Base-by-base conservation (phyloP, 2,888 invertebrate species). In the Thereva unica region DNA sequence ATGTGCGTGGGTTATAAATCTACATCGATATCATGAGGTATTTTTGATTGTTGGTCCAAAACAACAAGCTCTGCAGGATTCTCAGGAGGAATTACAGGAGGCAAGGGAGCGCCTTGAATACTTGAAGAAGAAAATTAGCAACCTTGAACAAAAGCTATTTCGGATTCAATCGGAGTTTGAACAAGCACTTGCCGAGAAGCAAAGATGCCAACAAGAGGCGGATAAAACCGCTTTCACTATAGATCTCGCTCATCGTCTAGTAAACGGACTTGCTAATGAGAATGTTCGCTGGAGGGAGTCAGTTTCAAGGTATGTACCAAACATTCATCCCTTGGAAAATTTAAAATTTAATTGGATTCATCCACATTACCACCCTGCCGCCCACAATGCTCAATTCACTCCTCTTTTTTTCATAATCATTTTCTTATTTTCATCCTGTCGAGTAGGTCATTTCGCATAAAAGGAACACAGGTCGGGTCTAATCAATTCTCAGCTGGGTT, bases 1-100 rank as follows among this genome's bases (percentile, higher is more conserved):
- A 2, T 96, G 96, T 77, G 89, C 95, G 7, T 97, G 97, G 95
- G 95, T 94, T 4, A 90, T 94, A 72, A 97, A 97, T 80, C 91
- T 97, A 72, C 84, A 92, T 77, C 90, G 86, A 75, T 97, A 93
- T 82, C 92, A 93, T 82, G 90, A 93, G 71, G 92, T 97, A 49
- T 95, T 90, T 80, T 90, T 92, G 66, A 91, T 94, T 53, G 97
- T 97, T 0, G 95, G 95, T 74, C 97, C 97, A 47, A 95, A 97
- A 76, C 84, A 96, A 75, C 85, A 87, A 70, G 97, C 97, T 0
- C 84, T 97, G 42, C 89, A 89, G 52, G 90, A 90, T 70, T 95
- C 97, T 7, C 95, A 95, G 74, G 86, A 88, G 4, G 95, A 95
- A 75, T 81, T 97, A 56, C 86, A 87, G 64, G 89, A 89, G 41